Evolutionary conservation across 2,797 vertebrate genomes (phyloP).

Genomic region (Paramormyrops hopkinsi): DNA sequence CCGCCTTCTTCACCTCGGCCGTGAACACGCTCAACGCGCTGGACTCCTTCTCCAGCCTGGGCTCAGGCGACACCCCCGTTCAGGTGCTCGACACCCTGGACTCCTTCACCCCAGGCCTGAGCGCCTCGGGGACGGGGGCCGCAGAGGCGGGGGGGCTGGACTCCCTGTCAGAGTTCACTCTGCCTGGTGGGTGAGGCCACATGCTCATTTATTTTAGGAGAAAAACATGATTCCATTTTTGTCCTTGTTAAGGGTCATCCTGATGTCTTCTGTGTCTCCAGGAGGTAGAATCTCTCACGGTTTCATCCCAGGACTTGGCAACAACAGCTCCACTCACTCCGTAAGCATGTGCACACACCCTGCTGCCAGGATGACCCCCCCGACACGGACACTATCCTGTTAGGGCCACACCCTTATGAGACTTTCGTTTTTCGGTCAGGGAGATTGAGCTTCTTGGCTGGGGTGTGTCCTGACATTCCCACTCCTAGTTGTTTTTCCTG

Average conservation of each 20-base stretch:
- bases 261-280: conserved; percentile 29
- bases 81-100: conserved; percentile 78
- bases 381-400: too few species aligned
- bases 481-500: not conserved
- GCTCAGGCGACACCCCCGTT: conserved; percentile 58
- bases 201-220: not conserved
- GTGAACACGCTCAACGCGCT: conserved; percentile 69
- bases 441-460: not conserved
- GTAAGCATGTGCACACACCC: conserved; percentile 43
- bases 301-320: conserved; percentile 68
- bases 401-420: not conserved
- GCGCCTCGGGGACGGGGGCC: conserved; percentile 46
- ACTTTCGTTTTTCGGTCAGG: not conserved
- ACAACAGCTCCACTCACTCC: conserved; percentile 53
- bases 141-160: conserved; percentile 57
- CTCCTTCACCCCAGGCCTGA: conserved; percentile 55
- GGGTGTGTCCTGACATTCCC: not conserved
- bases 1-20: conserved; percentile 73
- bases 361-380: not conserved
- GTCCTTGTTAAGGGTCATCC: not conserved
- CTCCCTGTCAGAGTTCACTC: conserved; percentile 68
- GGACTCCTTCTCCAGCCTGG: conserved; percentile 71
- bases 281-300: conserved; percentile 66
- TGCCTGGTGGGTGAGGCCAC: conserved; percentile 43
- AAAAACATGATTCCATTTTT: not conserved